Conservation (phyloP, 1,140 invertebrate species). For the Antheraea pernyi region DNA sequence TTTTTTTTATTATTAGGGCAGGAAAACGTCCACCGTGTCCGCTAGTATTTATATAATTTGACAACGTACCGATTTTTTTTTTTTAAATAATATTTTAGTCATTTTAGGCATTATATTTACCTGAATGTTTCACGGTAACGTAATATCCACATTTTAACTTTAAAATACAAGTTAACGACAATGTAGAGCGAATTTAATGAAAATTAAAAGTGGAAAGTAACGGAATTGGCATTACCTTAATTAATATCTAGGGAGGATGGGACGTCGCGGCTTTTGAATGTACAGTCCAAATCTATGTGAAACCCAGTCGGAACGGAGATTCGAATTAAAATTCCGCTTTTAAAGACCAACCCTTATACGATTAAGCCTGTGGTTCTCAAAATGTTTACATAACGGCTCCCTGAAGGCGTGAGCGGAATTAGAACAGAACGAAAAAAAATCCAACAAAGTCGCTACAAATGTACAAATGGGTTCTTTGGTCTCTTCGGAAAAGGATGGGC, state of each 20-base stretch:
- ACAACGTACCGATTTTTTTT: too few relatives aligned
- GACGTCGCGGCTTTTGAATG: constrained; percentile 51
- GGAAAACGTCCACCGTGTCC: too few relatives aligned
- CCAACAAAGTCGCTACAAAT: background rate
- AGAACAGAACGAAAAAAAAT: background rate
- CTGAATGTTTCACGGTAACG: background rate
- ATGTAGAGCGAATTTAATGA: constrained; percentile 20
- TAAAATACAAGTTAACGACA: background rate
- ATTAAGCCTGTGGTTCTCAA: constrained; percentile 37
- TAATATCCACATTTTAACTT: background rate
- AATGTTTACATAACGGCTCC: constrained; percentile 31
- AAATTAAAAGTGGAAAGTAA: constrained; percentile 48
- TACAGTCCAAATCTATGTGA: constrained; percentile 46
- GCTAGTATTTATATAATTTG: too few relatives aligned
- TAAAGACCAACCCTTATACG: constrained; percentile 46
- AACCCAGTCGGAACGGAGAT: constrained; percentile 55
- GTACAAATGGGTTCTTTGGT: background rate
- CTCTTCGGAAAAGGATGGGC: background rate
- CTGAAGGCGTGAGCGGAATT: background rate
- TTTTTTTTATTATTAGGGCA: too few relatives aligned
- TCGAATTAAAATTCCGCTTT: constrained; percentile 62
- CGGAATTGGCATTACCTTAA: constrained; percentile 61
- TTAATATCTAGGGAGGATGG: constrained; percentile 53
- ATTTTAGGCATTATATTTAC: background rate
- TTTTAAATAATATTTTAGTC: too few relatives aligned